Base-by-base conservation (phyloP, 64 coral and sea anemone genomes). In the Montipora sp. region DNA sequence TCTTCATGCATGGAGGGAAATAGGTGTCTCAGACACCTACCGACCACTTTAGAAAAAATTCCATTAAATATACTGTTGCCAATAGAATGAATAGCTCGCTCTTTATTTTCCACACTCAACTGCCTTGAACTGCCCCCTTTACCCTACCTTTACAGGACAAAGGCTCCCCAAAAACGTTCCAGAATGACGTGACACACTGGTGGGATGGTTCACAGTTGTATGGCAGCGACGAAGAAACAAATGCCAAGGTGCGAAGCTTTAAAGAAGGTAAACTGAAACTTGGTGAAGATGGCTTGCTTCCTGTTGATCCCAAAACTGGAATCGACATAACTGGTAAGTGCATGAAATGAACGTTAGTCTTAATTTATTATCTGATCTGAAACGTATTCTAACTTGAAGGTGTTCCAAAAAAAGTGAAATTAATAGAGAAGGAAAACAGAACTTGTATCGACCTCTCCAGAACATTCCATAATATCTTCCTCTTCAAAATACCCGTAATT, bases 121-220 rank as follows among this genome's bases (percentile, higher is more conserved):
- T 57, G 66, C 43, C 78, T 0, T 8, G 1, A 57, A 57, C 7
- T 57, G 66, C 43, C 78, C 13, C 47, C 51, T 16, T 80, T 90
- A 20, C 65, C n/a, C 16, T 57, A 11, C 51, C 58, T 92, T 43
- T 8, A 48, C 83, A 90, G 83, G 51, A 91, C n/a, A 21, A 19
- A 19, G 18, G 49, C 57, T 19, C 59, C 1, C 84, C 95, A 23
- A 67, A 90, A 14, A 94, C 89, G 6, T 98, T 83, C 61, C 95
- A 98, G 89, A 98, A 98, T 92, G 83, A 94, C 61, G 92, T 94
- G 22, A 98, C 95, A 0, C 95, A 98, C 51, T 98, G 95, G 95
- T 98, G 95, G 95, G 95, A 98, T 19, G 58, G 88, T 19, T 98
- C 95, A 23, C 95, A 98, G 44, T 57, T 98, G 24, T 98, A 98